Conservation (phyloP, 2,888 invertebrate species). For the Plebejus argus region DNA sequence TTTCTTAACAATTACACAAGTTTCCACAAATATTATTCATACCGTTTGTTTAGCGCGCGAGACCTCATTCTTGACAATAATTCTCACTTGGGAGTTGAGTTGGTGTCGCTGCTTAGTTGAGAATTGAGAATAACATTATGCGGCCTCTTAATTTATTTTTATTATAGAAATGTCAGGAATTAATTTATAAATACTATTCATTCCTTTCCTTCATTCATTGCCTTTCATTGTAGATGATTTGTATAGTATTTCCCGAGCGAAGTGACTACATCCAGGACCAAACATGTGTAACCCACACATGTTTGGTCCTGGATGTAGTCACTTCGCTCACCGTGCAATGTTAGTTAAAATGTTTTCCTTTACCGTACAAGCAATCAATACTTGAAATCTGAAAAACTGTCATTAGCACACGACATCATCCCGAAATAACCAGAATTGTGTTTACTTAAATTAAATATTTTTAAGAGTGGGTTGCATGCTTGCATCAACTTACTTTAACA, state of each 20-base stretch:
- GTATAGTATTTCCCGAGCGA: no score
- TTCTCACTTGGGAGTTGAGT: neutral
- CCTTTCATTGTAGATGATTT: neutral
- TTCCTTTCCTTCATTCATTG: no score
- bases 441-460: no score
- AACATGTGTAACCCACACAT: no score
- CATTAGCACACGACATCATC: no score
- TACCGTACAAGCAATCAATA: neutral
- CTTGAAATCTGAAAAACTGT: neutral
- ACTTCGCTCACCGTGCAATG: no score
- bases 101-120: neutral
- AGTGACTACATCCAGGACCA: neutral
- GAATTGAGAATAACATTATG: neutral
- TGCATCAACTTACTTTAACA: no score
- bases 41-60: neutral
- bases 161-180: neutral
- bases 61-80: conserved; percentile 11
- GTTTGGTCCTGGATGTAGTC: no score
- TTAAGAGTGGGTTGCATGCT: no score
- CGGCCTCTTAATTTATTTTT: no score
- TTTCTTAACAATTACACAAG: conserved; percentile 15
- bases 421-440: no score
- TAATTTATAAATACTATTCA: neutral
- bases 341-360: no score
- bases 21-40: conserved; percentile 20